phyloP scores from a whole-genome alignment of 2,888 invertebrate genomes.

The Lutraria lutraria region DNA sequence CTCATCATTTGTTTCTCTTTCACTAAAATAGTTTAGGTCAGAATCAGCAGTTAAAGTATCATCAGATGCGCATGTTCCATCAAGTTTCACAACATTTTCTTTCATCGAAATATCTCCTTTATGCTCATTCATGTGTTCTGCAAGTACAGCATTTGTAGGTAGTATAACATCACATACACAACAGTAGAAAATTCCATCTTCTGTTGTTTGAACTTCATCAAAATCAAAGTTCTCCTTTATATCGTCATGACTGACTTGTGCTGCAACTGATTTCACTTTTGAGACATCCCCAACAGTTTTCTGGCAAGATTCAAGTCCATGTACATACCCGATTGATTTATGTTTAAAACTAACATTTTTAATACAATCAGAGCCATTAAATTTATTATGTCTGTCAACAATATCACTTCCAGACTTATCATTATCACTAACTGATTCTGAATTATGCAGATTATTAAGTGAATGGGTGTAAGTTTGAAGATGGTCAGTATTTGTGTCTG shows the following conservation, averaged over 20 bases:
- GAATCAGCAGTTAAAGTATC: slow-evolving; percentile 28
- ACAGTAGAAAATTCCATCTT: slow-evolving; percentile 37
- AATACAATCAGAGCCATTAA: not conserved
- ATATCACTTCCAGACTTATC: not conserved
- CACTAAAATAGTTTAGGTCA: not conserved
- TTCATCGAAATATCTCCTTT: not conserved
- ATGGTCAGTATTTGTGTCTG: not conserved
- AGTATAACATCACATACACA: slow-evolving; percentile 34
- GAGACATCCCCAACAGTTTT: not conserved
- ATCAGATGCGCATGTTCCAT: slow-evolving; percentile 39
- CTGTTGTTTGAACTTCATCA: not conserved
- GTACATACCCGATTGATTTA: not conserved
- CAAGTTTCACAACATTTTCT: slow-evolving; percentile 30
- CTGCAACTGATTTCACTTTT: not conserved
- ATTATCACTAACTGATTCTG: too few relatives aligned
- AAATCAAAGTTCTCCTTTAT: not conserved
- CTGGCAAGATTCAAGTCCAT: not conserved
- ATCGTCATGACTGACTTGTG: not conserved
- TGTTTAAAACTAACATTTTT: not conserved
- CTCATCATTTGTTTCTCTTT: not conserved
- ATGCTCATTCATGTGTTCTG: slow-evolving; percentile 34
- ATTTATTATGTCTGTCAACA: not conserved
- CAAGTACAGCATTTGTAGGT: slow-evolving; percentile 32
- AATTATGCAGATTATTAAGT: not conserved
- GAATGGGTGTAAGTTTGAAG: not conserved